Evolutionary conservation across 2,888 invertebrate species (phyloP), one percentile per base, ranked within the genome.

Genomic region (Zygogramma bicolorata): DNA sequence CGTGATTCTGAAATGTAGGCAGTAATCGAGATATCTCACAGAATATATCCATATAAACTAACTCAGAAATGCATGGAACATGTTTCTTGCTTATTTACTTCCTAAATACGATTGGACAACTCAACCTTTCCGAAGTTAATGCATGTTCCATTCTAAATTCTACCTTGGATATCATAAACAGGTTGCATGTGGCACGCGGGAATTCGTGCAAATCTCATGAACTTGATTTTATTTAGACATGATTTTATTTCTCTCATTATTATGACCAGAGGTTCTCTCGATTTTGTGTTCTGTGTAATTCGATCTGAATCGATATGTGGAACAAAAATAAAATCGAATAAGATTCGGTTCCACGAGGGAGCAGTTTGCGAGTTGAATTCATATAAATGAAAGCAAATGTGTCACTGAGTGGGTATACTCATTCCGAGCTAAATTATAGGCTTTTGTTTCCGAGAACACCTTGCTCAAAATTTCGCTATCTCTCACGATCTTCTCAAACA

Each of bases 161-260:
- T 61, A 67, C 66, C 62, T 62, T 69, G 57, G 62, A 70, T 73
- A 69, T 46, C 57, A 61, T 69, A 53, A 69, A 42, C 46, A 38
- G 62, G 61, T 73, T 73, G 73, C 73, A 73, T 73, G 73, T 59
- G 42, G 38, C 73, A 73, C 73, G 73, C 73, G 67, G 65, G 46
- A 62, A 65, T 62, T 66, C 70, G 69, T 73, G 73, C 73, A 73
- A 69, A 70, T 72, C 72, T 63, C 42, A 15, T 18, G 18, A 46
- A 46, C 42, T 15, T 18, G 8, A 46, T 46, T 18, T 46, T 46
- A 46, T 46, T 20, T 46, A 46, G 6, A 46, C 6, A 46, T 18
- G n/a, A 8, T 38, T 38, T 38, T 38, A 34, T 34, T 34, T 34
- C 34, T 34, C 5, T 34, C 3, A 34, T 34, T 34, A 2, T 34